Base-by-base conservation (phyloP, 2,113 vertebrate species). In the Pituophis catenifer region DNA sequence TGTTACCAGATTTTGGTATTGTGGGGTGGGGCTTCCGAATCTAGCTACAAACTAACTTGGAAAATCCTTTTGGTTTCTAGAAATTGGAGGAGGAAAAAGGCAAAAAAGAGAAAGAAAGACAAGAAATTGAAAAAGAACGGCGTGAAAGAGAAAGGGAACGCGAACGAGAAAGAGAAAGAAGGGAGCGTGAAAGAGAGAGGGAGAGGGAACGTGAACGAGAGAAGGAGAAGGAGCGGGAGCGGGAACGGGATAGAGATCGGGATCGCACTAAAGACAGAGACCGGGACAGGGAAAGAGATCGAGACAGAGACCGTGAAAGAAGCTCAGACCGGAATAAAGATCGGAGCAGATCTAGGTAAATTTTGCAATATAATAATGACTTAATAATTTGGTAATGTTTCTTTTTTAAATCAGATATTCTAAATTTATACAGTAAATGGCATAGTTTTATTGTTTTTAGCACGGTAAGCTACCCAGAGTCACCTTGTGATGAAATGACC, bases 21-120 rank as follows among this genome's bases (percentile, higher is more conserved):
- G 97, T 95, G 81, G 92, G 89, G 89, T 94, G 95, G 96, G 97
- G 97, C 95, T 89, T 90, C 91, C 91, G 11, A 94, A 91, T 96
- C 0, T 94, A 96, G 85, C 90, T 94, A 26, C 86, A 0, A 96
- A 94, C 96, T 98, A 98, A 98, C 97, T 98, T 91, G 96, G 97
- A 96, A 97, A 98, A 97, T 96, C 97, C 96, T 98, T 96, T 98
- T 98, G 98, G 98, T 98, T 98, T 98, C 97, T 99, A 99, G 99
- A 99, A 99, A 98, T 98, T 99, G 97, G 99, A 99, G 97, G 99
- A 99, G 98, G 99, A 99, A 97, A 99, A 99, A 98, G 99, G 99
- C 97, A 99, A 99, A 98, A 98, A 99, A 96, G 99, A 99, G 96
- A 99, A 99, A 98, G 99, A 99, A 97, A 99, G 98, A 90, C 98